Evolutionary conservation across 2,888 invertebrate species (phyloP).

Genomic region (Limnephilus lunatus): DNA sequence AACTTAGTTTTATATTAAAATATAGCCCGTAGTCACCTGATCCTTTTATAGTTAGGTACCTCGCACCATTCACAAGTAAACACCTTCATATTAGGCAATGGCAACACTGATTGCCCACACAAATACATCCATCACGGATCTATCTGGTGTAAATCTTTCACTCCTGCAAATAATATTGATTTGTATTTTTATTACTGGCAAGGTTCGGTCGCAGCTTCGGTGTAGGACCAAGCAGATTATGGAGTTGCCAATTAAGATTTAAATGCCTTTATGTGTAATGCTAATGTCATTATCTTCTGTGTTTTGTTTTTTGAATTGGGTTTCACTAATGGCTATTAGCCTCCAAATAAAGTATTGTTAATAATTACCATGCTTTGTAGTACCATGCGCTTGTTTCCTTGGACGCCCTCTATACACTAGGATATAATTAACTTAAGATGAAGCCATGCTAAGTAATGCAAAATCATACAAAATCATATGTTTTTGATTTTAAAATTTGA

Average conservation of each 20-base stretch:
- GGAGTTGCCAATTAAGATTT: background rate
- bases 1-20: background rate
- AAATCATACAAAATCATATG: too few relatives aligned
- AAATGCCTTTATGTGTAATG: background rate
- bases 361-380: background rate
- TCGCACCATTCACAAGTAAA: conserved; percentile 19
- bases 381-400: background rate
- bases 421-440: too few relatives aligned
- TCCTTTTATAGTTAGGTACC: background rate
- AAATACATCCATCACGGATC: background rate
- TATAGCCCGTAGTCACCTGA: background rate
- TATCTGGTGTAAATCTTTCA: conserved; percentile 19
- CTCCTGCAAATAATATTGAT: background rate
- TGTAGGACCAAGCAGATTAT: background rate
- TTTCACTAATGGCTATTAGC: background rate
- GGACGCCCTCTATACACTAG: background rate
- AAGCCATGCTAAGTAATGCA: too few relatives aligned
- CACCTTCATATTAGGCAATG: conserved; percentile 2
- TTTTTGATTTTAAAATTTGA: too few relatives aligned
- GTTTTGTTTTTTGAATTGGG: background rate
- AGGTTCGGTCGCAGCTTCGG: background rate
- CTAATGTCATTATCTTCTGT: background rate
- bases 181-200: background rate
- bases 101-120: conserved; percentile 8
- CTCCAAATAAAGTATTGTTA: background rate